Evolutionary conservation across 2,888 invertebrate genomes (phyloP), one percentile per base, ranked within the genome.

Genomic region (Limnephilus marmoratus): DNA sequence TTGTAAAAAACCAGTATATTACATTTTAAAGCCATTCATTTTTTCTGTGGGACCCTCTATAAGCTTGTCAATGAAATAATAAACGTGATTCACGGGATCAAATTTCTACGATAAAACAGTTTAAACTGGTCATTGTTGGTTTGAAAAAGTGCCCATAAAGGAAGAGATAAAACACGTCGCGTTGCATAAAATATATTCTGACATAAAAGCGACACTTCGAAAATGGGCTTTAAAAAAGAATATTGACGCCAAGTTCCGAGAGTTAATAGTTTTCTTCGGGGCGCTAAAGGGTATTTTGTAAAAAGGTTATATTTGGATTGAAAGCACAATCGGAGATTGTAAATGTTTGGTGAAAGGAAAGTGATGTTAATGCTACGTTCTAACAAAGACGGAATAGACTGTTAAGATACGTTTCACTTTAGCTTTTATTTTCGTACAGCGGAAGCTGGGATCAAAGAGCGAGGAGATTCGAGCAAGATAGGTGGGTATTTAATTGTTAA

Each of bases 81-180:
- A 68, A 68, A 68, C 24, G 4, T 68, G 68, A 68, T 68, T 68
- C 68, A 68, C 68, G 7, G 68, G 24, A 68, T 68, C 68, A 68
- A 68, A 68, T 68, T 24, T 68, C 68, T 24, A 7, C 68, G 68
- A 68, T 68, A 68, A 68, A 68, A 68, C 68, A 68, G 68, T 68
- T 68, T 68, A 68, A 68, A 68, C 68, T n/a, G 68, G 68, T 24
- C 68, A 68, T 68, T 68, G 68, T 68, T 68, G 68, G 68, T 18
- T 68, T 24, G 68, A 68, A 68, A 68, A n/a, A 68, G 9, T 24
- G 68, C 24, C 68, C 68, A 68, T 68, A 68, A 94, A 94, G 92
- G 91, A 24, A 86, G 24, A 91, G 49, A 90, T 53, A 83, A 85
- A 83, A 90, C 49, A 83, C 53, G 82, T 45, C 34, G 24, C 85